Conservation (phyloP, 2,797 vertebrate genomes). For the Gymnocypris eckloni region DNA sequence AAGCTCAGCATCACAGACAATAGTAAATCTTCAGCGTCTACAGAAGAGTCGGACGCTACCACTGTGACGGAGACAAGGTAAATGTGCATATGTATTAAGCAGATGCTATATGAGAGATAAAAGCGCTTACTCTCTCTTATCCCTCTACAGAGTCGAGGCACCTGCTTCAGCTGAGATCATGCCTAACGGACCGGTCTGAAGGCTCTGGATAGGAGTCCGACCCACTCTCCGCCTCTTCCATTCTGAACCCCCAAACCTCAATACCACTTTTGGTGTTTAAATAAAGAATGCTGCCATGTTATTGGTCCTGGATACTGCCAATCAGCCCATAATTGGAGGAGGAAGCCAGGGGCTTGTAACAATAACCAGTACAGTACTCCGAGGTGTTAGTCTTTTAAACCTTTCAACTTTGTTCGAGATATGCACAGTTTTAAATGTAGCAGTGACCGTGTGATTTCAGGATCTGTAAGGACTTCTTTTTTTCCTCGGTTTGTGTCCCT, state of each 20-base stretch:
- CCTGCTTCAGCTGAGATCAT: constrained; percentile 71
- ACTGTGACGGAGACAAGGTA: constrained; percentile 75
- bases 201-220: constrained; percentile 29
- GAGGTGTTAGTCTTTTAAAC: constrained; percentile 74
- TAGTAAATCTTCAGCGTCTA: constrained; percentile 55
- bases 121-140: background rate
- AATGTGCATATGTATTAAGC: constrained; percentile 2
- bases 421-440: constrained; percentile 83
- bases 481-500: constrained; percentile 40
- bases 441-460: constrained; percentile 72
- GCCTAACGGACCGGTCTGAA: constrained; percentile 81
- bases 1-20: constrained; percentile 77
- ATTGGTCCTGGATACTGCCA: constrained; percentile 83
- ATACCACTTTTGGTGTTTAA: constrained; percentile 77
- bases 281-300: constrained; percentile 78
- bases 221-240: constrained; percentile 67
- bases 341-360: constrained; percentile 67
- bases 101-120: too few relatives aligned
- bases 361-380: constrained; percentile 65
- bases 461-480: constrained; percentile 67
- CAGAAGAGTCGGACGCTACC: constrained; percentile 62
- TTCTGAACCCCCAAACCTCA: constrained; percentile 69
- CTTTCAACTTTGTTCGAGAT: constrained; percentile 70
- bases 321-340: constrained; percentile 69
- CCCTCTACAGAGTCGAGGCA: constrained; percentile 69